A percentile compares a stretch with the other conserved stretches of the same genome.
Conservation (phyloP, 1,140 invertebrate genomes). For the Saccostrea cuccullata region DNA sequence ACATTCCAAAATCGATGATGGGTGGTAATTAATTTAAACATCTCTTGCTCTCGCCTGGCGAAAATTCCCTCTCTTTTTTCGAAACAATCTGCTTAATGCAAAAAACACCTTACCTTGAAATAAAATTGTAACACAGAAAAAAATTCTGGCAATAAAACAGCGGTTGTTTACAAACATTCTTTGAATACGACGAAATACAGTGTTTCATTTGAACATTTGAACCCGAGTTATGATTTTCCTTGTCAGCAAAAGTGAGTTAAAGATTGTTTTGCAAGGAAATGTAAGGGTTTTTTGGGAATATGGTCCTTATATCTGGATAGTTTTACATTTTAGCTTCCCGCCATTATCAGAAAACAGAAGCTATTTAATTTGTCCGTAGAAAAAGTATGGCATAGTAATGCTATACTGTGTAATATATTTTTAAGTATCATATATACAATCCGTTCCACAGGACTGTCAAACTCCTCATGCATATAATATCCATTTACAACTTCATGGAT, state of each 20-base stretch:
- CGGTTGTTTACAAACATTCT: slow-evolving; percentile 24
- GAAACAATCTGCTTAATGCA: not conserved
- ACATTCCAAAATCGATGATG: not conserved
- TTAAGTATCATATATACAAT: no score
- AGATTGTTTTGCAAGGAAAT: not conserved
- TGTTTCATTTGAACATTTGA: not conserved
- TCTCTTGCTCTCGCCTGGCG: not conserved
- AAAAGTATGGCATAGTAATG: no score
- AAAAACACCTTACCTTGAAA: slow-evolving; percentile 6
- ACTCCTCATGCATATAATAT: no score
- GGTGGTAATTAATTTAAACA: slow-evolving; percentile 10
- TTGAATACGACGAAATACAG: not conserved
- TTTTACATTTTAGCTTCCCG: not conserved
- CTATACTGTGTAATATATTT: no score
- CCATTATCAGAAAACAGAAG: no score
- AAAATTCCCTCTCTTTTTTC: not conserved
- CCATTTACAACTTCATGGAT: no score
- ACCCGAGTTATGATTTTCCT: not conserved
- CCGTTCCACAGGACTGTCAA: no score
- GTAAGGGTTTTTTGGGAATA: not conserved
- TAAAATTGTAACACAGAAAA: not conserved
- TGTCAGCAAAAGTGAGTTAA: not conserved
- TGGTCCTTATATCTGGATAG: not conserved
- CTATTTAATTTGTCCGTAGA: no score
- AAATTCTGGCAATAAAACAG: not conserved